Base-by-base conservation (phyloP, 2,797 vertebrate genomes). In the Intellagama lesueurii region DNA sequence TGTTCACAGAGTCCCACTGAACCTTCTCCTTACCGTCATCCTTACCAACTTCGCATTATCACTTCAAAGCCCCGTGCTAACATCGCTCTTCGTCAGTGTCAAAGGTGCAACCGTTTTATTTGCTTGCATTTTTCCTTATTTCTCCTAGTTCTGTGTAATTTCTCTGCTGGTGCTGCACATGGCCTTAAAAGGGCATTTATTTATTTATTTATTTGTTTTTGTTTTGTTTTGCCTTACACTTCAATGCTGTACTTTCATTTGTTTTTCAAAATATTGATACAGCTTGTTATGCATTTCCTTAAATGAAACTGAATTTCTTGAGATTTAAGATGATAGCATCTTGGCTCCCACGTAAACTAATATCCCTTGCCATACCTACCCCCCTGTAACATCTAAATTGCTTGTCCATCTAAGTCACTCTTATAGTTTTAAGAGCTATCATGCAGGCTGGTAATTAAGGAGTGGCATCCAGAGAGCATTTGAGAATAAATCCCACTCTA, bases 31-130 rank as follows among this genome's bases (percentile, higher is more conserved):
- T 96, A 95, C 95, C 94, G 96, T 97, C 97, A 97, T 97, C 96
- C 96, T 93, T 95, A 95, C 94, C 96, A 96, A 95, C 97, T 97
- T 96, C 96, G 97, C 96, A 96, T 97, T 92, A 88, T 94, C 87
- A 97, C 97, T 97, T 98, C 97, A 98, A 98, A 98, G 97, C 85
- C 93, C 19, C 88, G 93, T 5, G 49, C 94, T 93, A 94, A 95
- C 94, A 96, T 96, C 96, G 96, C 97, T 93, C 87, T 92, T 88
- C 89, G 94, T 93, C 92, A 83, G 94, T 92, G 93, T 94, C 93
- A 95, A 94, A 95, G 95, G 95, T 92, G 70, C 79, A 94, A 93
- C 87, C 88, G 93, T 85, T 86, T 89, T 40, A 0, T 88, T 47
- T 86, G 93, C 87, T 83, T 89, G 87, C 87, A 91, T 1, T 0